Percentiles rank a stretch among this genome's conserved stretches.
Conservation (phyloP, 2,888 invertebrate genomes). For the Sylvicola fuscatus region DNA sequence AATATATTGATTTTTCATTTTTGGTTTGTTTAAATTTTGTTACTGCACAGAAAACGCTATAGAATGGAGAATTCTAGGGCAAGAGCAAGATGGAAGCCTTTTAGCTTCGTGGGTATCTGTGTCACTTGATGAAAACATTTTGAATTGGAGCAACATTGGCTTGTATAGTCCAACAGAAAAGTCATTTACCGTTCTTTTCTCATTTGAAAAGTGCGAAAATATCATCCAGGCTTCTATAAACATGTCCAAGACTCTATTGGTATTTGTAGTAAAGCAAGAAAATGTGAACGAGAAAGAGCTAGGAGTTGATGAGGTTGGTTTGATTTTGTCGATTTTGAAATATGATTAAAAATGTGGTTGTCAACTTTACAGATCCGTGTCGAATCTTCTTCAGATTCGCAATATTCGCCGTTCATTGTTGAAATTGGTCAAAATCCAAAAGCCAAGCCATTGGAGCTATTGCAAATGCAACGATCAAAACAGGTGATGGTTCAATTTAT, state of each 20-base stretch:
- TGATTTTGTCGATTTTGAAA: no score
- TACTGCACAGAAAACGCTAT: slow-evolving; percentile 44
- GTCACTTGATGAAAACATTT: slow-evolving; percentile 21
- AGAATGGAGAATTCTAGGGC: slow-evolving; percentile 63
- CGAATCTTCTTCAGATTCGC: slow-evolving; percentile 12
- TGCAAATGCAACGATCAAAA: slow-evolving; percentile 36
- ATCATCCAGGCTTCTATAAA: slow-evolving; percentile 66
- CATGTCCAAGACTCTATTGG: slow-evolving; percentile 39
- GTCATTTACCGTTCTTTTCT: slow-evolving; percentile 35
- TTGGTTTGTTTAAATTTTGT: no score
- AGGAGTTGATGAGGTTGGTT: slow-evolving; percentile 13
- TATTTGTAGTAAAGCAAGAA: slow-evolving; percentile 38
- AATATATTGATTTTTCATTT: background rate
- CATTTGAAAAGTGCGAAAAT: slow-evolving; percentile 39
- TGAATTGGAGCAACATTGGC: slow-evolving; percentile 29
- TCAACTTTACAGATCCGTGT: no score
- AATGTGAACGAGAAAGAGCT: slow-evolving; percentile 13
- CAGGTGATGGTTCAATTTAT: slow-evolving; percentile 62
- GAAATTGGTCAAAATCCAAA: slow-evolving; percentile 30
- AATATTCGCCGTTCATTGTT: slow-evolving; percentile 42
- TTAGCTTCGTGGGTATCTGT: slow-evolving; percentile 43
- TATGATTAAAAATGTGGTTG: no score
- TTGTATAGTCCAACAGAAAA: slow-evolving; percentile 39
- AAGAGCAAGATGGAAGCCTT: slow-evolving; percentile 57
- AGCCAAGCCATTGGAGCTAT: slow-evolving; percentile 16